These are phyloP conservation scores for Callitettix versicolor DNA, from an alignment of 1,140 invertebrate genomes.

Conservation along the genomic window DNA sequence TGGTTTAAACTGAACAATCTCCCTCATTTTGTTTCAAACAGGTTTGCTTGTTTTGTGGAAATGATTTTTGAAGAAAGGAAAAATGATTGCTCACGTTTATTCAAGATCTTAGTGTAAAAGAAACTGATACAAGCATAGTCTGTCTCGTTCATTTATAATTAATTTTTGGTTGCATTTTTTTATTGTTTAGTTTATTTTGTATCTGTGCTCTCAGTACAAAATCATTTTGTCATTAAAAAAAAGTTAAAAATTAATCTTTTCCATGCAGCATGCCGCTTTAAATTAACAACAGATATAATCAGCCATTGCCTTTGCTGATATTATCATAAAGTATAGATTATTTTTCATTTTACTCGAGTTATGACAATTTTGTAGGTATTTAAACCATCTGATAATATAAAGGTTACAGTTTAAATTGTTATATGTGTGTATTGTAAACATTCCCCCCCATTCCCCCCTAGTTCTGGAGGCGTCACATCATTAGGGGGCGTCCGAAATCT, in stretches of 20 bases:
- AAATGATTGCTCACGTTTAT: conserved; percentile 11
- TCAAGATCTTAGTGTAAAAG: conserved; percentile 10
- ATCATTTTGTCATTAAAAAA: conserved; percentile 8
- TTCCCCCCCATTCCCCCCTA: conserved; percentile 31
- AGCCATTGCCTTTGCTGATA: conserved; percentile 5
- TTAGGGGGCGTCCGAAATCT: conserved; percentile 32
- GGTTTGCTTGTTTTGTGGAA: too few species aligned
- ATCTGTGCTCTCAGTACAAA: conserved; percentile 6
- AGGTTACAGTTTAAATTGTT: conserved; percentile 8
- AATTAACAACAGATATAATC: conserved; percentile 9
- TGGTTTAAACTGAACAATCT: neutral
- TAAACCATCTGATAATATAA: conserved; percentile 4
- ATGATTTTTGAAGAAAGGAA: neutral
- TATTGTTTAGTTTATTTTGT: conserved; percentile 9
- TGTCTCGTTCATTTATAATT: conserved; percentile 16
- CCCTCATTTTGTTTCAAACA: too few species aligned
- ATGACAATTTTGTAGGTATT: too few species aligned
- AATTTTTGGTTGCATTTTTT: conserved; percentile 15
- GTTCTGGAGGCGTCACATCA: conserved; percentile 39
- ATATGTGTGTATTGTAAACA: conserved; percentile 12
- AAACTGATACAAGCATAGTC: conserved; percentile 14
- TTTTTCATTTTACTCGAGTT: conserved; percentile 2
- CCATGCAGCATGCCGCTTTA: conserved; percentile 18
- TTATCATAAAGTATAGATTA: conserved; percentile 7
- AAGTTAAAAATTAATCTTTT: conserved; percentile 1